Evolutionary conservation across 1,140 invertebrate species (phyloP), one percentile per base, ranked within the genome.

Genomic region (Alviniconcha marisindica): DNA sequence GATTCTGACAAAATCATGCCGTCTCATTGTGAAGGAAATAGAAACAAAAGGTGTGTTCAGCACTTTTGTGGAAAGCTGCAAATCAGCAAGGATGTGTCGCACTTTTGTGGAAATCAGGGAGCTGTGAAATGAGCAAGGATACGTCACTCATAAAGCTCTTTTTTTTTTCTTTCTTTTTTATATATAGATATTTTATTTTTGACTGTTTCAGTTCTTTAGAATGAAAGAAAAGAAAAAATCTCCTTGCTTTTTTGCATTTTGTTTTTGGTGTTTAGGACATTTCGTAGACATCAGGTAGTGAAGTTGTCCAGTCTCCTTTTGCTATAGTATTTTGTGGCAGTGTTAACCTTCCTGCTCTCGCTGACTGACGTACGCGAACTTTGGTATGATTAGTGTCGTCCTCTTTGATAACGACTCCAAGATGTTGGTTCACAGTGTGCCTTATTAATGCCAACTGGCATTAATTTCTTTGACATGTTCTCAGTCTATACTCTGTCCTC

Each of bases 221-320:
- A 48, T 5, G 36, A 21, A 71, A 10, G 10, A n/a, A 40, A 71
- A 71, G 2, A 36, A 31, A 10, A 24, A 40, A 71, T 36, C 69
- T 71, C 69, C 69, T 71, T 71, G 69, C 69, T 71, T 71, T 38
- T 71, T 71, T 71, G 69, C 69, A 71, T 71, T 71, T 38, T 71
- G 38, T 60, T 60, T 71, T 71, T 71, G 15, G 36, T 42, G 33
- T 71, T 71, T 71, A 71, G 69, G 69, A 38, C 33, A 40, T 71
- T 71, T 71, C 69, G 69, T 71, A 71, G 69, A 71, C 69, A 71
- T 71, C 69, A 71, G 69, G 69, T 71, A 71, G 69, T 71, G 69
- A 48, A 18, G 5, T 48, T 71, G 36, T 71, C 15, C 69, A 71
- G 36, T 71, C 4, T 71, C 44, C 18, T 10, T 48, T 48, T 48